phyloP scores from a whole-genome alignment of 2,797 vertebrate genomes.

The Ctenosaura bakeri region DNA sequence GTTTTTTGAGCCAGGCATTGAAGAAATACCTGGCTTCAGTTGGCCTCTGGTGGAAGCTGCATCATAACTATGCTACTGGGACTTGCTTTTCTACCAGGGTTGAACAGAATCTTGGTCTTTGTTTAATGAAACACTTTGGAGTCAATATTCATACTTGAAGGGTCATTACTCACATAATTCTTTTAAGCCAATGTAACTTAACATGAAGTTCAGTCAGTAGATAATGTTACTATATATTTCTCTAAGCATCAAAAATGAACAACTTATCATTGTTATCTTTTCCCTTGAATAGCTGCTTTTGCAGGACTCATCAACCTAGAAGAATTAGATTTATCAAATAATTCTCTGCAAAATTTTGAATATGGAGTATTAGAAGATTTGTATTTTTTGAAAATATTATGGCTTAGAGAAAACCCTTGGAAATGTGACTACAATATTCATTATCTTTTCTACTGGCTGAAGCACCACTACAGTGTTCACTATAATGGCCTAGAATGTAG shows the following conservation, averaged over 20 bases:
- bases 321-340: conserved; percentile 95
- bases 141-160: neutral
- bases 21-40: no score
- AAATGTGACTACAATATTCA: conserved; percentile 98
- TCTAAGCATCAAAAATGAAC: neutral
- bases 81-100: no score
- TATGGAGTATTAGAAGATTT: conserved; percentile 95
- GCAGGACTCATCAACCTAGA: conserved; percentile 90
- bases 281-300: conserved; percentile 87
- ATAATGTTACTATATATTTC: neutral
- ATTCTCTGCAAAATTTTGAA: conserved; percentile 91
- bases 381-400: conserved; percentile 92
- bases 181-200: neutral
- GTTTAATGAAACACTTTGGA: neutral
- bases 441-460: conserved; percentile 98
- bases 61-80: no score
- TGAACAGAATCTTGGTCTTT: neutral
- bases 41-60: no score
- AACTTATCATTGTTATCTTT: conserved; percentile 54
- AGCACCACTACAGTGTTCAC: conserved; percentile 90
- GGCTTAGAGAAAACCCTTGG: conserved; percentile 93
- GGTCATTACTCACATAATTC: neutral
- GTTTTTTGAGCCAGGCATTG: no score
- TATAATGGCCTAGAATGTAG: conserved; percentile 90
- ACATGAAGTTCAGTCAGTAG: neutral